Evolutionary conservation across 2,797 vertebrate species (phyloP), one percentile per base, ranked within the genome.

Genomic region (Avahi laniger): DNA sequence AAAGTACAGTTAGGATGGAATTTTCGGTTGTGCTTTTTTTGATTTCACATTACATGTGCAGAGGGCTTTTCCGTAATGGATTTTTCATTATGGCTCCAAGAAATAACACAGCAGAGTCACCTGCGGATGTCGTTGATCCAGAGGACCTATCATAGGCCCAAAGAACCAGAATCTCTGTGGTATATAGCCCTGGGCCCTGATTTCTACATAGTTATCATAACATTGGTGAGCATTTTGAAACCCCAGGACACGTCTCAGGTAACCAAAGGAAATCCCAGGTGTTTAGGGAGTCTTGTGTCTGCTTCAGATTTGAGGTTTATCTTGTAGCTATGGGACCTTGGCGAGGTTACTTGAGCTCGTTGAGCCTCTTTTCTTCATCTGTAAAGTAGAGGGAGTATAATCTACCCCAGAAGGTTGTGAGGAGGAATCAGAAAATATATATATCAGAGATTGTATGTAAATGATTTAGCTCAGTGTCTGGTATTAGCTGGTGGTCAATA

Each of bases 41-140:
- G 80, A 94, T 81, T 95, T 75, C 76, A 81, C 30, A 43, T 92
- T 82, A 35, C 54, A n/a, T 78, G 30, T 76, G 3, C 50, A 90
- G n/a, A 81, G 33, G 13, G 2, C 24, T 89, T 65, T 86, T 81
- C 38, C 65, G 48, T 52, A 80, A 52, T 54, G 35, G 5, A 8
- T 28, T 69, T 84, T 85, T 85, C n/a, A 41, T 38, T 57, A 41
- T 43, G 63, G 63, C 63, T 87, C 28, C 7, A 50, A 89, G 57
- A 89, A 33, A 24, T 65, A 41, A n/a, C 14, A 7, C 43, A 38
- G 69, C 33, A 59, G 50, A 82, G 75, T 81, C 52, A 54, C 5
- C 6, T 81, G 20, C 17, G 30, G 9, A 52, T 75, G n/a, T 92
- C 80, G 28, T 38, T 92, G 48, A 80, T 72, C n/a, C 28, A 38